Evolutionary conservation across 2,888 invertebrate species (phyloP).

Genomic region (Megamerina dolium): DNA sequence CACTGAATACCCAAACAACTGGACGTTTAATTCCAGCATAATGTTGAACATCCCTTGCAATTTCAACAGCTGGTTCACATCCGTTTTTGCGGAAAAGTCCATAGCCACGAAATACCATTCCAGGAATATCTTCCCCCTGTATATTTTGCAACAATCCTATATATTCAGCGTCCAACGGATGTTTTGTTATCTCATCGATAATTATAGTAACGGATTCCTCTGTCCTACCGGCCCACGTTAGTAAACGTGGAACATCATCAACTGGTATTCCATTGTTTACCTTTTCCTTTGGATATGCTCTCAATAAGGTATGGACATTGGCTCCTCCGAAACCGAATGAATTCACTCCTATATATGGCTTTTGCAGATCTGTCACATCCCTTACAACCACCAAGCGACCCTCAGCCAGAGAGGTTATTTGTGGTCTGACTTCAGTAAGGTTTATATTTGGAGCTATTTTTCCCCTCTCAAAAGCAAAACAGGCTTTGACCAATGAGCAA

Average conservation of each 20-base stretch:
- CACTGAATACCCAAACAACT: slow-evolving; percentile 83
- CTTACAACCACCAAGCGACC: slow-evolving; percentile 67
- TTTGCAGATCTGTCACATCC: slow-evolving; percentile 62
- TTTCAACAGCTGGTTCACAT: slow-evolving; percentile 28
- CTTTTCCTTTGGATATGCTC: slow-evolving; percentile 35
- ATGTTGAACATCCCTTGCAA: slow-evolving; percentile 54
- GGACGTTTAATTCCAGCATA: slow-evolving; percentile 60
- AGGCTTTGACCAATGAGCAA: slow-evolving; percentile 74
- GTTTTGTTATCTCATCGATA: slow-evolving; percentile 58
- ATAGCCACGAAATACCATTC: slow-evolving; percentile 73
- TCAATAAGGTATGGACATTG: slow-evolving; percentile 55
- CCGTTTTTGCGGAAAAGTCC: slow-evolving; percentile 51
- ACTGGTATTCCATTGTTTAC: slow-evolving; percentile 56
- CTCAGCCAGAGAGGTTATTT: slow-evolving; percentile 57
- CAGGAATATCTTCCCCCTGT: slow-evolving; percentile 54
- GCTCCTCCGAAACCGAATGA: slow-evolving; percentile 93
- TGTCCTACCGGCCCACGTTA: slow-evolving; percentile 72
- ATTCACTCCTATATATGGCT: slow-evolving; percentile 76
- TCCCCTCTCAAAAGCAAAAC: slow-evolving; percentile 75
- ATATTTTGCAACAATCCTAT: slow-evolving; percentile 57
- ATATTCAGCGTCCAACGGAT: slow-evolving; percentile 59
- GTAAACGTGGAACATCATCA: slow-evolving; percentile 66
- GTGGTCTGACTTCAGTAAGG: slow-evolving; percentile 59
- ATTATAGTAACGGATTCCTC: slow-evolving; percentile 65
- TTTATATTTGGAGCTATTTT: slow-evolving; percentile 82